Evolutionary conservation across 2,113 vertebrate genomes (phyloP).

Genomic region (Lasiurus borealis): DNA sequence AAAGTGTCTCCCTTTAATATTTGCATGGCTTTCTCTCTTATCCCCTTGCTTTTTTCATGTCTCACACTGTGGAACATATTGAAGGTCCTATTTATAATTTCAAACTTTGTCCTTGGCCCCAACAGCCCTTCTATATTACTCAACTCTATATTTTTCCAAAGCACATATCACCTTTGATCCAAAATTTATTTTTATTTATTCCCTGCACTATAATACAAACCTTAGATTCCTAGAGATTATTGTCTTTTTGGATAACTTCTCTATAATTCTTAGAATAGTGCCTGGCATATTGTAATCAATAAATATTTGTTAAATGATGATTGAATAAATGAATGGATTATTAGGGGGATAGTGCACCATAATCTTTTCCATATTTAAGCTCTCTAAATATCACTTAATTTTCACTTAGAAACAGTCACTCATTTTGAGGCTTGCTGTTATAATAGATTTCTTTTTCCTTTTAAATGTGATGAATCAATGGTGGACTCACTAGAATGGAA

Average conservation of each 20-base stretch:
- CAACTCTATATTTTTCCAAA: neutral
- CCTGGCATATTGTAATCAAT: neutral
- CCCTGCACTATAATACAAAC: neutral
- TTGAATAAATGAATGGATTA: neutral
- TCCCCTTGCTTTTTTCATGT: neutral
- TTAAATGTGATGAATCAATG: neutral
- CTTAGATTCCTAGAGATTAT: neutral
- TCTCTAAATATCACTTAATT: constrained; percentile 19
- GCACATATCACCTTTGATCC: neutral
- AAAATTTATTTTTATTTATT: constrained; percentile 34
- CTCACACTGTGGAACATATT: neutral
- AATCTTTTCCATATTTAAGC: neutral
- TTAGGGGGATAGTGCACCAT: neutral
- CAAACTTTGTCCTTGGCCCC: neutral
- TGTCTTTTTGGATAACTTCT: neutral
- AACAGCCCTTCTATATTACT: neutral
- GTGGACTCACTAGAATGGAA: neutral
- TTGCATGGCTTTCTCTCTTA: neutral
- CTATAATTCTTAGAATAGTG: neutral
- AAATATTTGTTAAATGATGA: constrained; percentile 16
- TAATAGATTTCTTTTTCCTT: neutral
- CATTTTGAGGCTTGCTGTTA: neutral
- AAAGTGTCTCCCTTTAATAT: neutral
- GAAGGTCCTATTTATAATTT: neutral
- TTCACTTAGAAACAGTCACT: neutral